Evolutionary conservation across 2,888 invertebrate genomes (phyloP).

Genomic region (Papilio gigon): DNA sequence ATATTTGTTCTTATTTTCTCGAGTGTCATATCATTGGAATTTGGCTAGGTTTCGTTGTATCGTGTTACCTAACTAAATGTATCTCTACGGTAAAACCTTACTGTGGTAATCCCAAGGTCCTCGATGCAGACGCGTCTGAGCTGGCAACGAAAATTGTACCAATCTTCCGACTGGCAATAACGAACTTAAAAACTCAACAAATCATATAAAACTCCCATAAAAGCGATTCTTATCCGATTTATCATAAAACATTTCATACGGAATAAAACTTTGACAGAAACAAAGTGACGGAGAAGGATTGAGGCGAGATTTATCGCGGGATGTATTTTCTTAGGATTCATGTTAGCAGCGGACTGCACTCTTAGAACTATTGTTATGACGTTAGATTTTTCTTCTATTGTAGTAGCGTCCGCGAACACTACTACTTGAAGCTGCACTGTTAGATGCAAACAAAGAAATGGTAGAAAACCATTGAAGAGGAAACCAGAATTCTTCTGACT

Average conservation of each 20-base stretch:
- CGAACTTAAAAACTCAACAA: not conserved
- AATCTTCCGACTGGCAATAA: too few species aligned
- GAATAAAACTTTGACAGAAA: conserved; percentile 36
- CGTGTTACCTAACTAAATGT: too few species aligned
- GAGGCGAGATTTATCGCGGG: conserved; percentile 45
- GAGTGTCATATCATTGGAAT: not conserved
- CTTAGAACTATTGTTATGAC: conserved; percentile 37
- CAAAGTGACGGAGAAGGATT: conserved; percentile 45
- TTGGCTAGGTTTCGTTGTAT: not conserved
- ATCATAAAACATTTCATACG: conserved; percentile 10
- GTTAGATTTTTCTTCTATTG: conserved; percentile 19
- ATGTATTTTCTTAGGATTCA: conserved; percentile 46
- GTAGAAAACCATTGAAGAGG: not conserved
- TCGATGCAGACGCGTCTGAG: too few species aligned
- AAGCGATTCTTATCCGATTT: not conserved
- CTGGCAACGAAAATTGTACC: too few species aligned
- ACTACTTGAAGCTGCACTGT: conserved; percentile 8
- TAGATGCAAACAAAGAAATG: not conserved
- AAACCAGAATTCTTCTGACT: not conserved
- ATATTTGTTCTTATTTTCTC: not conserved
- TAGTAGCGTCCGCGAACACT: not conserved
- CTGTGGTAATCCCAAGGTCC: too few species aligned
- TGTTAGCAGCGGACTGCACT: conserved; percentile 37
- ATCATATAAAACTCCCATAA: not conserved
- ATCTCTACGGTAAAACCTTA: too few species aligned